phyloP scores from a whole-genome alignment of 2,113 vertebrate species.

The Phalacrocorax aristotelis region DNA sequence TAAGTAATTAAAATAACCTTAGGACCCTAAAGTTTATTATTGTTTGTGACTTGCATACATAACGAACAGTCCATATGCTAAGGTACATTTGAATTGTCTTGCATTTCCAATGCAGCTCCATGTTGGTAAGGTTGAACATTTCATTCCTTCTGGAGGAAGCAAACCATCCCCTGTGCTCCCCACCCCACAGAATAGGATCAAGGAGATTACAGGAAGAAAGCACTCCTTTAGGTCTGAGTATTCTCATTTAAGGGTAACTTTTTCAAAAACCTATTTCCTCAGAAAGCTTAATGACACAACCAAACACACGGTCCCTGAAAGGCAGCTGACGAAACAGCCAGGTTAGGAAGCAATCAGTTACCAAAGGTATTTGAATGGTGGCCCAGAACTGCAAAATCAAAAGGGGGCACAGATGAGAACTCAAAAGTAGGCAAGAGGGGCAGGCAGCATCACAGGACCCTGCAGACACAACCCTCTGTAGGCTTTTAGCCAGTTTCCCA shows the following conservation, averaged over 20 bases:
- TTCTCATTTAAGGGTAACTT: neutral
- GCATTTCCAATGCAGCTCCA: neutral
- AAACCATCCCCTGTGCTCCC: neutral
- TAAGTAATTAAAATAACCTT: neutral
- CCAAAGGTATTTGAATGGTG: neutral
- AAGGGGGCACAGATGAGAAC: neutral
- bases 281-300: neutral
- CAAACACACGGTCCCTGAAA: neutral
- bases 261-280: neutral
- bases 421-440: neutral
- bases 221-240: neutral
- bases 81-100: neutral
- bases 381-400: neutral
- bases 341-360: neutral
- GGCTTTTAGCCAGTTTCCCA: neutral
- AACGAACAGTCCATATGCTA: neutral
- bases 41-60: neutral
- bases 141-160: neutral
- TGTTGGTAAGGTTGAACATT: neutral
- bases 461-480: neutral
- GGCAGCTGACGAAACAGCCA: neutral
- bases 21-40: neutral
- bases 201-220: neutral
- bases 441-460: neutral
- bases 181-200: neutral